Evolutionary conservation across 2,797 vertebrate species (phyloP).

Genomic region (Acrossocheilus wenchowensis): DNA sequence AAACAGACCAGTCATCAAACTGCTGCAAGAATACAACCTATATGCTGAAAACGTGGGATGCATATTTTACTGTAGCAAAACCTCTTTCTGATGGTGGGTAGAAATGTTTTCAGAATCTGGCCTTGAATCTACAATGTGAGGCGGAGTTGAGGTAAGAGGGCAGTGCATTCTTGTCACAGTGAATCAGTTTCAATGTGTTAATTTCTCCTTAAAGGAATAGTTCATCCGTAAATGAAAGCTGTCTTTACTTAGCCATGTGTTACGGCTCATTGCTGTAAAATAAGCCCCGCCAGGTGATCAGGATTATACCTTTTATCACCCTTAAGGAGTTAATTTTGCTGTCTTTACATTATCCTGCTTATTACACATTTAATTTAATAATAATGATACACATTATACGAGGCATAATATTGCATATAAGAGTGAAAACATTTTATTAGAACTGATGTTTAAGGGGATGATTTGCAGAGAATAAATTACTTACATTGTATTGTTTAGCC

Average conservation of each 20-base stretch:
- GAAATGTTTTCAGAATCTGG: not conserved
- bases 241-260: not conserved
- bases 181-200: constrained; percentile 13
- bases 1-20: constrained; percentile 6
- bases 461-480: not conserved
- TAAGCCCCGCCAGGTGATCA: not conserved
- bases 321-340: not conserved
- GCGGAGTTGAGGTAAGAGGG: not conserved
- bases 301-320: not conserved
- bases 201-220: constrained; percentile 23
- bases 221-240: not conserved
- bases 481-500: not conserved
- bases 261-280: not conserved
- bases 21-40: not conserved
- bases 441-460: not conserved
- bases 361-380: not conserved
- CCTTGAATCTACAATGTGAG: not conserved
- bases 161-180: constrained; percentile 23
- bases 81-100: not conserved
- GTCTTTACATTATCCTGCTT: not conserved
- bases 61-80: not conserved
- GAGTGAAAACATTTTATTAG: not conserved
- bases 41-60: not conserved
- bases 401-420: not conserved
- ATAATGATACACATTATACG: not conserved